Base-by-base conservation (phyloP, 2,113 vertebrate genomes). In the Eclectus roratus region DNA sequence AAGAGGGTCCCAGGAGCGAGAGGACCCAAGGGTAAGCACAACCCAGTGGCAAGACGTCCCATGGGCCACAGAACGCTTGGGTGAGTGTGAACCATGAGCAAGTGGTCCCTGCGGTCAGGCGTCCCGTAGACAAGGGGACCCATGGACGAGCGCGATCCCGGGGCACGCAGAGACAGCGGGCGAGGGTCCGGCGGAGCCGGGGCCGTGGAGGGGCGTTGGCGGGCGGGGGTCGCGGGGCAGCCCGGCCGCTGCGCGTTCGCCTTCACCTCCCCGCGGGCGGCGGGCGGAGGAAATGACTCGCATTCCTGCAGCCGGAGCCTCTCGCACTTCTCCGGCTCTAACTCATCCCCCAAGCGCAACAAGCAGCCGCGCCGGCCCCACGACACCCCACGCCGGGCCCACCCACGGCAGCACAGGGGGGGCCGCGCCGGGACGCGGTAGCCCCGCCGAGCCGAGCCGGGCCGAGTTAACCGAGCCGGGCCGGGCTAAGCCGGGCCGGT, bases 261-360 rank as follows among this genome's bases (percentile, higher is more conserved):
- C 96, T 93, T 95, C 97, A 93, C 91, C 86, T 89, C 91, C 89
- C 96, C 91, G 96, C 97, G 97, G 98, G 97, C 97, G 93, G 97
- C 97, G 93, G 97, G 94, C 95, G 97, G 93, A 98, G 98, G 98
- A 97, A 98, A 98, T 98, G 97, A 97, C 98, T 98, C 97, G 97
- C 98, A 99, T 99, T 99, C 98, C 98, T 98, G 95, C 94, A 97
- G 94, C 97, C 97, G 98, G 98, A 98, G 98, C 97, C 97, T 97
- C 95, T 96, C 97, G 97, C 96, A 97, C 96, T 98, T 97, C 97
- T 95, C 96, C 93, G 96, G 90, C 81, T 89, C 89, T 96, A 91
- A 96, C 96, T 97, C 97, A 97, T 84, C 86, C 92, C 80, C 84
- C 60, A 18, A 80, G 89, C 53, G 93, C 93, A 88, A 94, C 93